Conservation (phyloP, 2,113 vertebrate species). For the Eclectus roratus region DNA sequence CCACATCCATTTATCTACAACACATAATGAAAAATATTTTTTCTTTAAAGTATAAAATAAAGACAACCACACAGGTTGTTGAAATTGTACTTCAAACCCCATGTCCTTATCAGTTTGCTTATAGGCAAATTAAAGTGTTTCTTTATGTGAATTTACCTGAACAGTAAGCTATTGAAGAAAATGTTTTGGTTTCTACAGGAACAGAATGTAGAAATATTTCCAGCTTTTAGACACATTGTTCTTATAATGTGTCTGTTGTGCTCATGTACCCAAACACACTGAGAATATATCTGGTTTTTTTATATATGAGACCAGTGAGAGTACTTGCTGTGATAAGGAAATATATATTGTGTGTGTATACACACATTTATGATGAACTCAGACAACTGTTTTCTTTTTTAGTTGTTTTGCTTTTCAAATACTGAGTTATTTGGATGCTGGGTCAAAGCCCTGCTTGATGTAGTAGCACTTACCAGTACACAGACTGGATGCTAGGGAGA, state of each 20-base stretch:
- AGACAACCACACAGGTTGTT: neutral
- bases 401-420: neutral
- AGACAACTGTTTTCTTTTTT: neutral
- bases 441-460: neutral
- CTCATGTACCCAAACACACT: neutral
- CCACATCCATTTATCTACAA: neutral
- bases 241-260: neutral
- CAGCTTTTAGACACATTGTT: neutral
- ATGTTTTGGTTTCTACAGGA: neutral
- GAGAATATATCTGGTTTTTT: neutral
- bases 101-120: neutral
- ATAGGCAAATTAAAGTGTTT: neutral
- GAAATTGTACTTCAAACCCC: neutral
- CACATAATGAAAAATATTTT: neutral
- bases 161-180: neutral
- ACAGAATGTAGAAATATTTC: neutral
- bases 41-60: neutral
- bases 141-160: neutral
- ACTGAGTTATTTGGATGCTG: neutral
- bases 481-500: neutral
- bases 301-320: neutral
- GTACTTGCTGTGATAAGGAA: neutral
- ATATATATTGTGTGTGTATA: neutral
- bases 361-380: neutral
- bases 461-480: neutral